These are phyloP conservation scores for Antechinus stuartii DNA, from an alignment of 2,113 vertebrate genomes.

Conservation along the genomic window DNA sequence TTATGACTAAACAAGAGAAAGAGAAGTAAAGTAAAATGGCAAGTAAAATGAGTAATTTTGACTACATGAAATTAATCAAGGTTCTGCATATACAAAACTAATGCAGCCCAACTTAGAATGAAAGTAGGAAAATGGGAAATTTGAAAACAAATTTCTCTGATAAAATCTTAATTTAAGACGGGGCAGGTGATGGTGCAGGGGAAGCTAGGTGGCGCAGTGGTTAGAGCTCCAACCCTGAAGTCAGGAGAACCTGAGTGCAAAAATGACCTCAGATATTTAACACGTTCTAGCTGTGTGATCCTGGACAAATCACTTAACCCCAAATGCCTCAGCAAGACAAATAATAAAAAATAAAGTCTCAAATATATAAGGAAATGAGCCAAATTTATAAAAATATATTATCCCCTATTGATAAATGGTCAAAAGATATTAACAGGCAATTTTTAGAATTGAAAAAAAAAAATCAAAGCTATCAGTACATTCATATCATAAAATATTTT, in stretches of 20 bases:
- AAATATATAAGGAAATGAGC: background rate
- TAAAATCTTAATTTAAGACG: background rate
- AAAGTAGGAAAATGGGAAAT: background rate
- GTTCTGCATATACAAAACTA: background rate
- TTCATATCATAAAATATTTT: background rate
- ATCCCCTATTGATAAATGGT: background rate
- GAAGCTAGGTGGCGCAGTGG: no score
- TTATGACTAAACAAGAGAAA: background rate
- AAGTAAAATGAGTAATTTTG: background rate
- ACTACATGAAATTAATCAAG: background rate
- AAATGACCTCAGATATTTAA: no score
- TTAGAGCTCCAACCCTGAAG: no score
- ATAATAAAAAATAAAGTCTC: background rate
- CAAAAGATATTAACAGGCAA: background rate
- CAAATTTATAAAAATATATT: no score
- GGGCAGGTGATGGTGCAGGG: no score
- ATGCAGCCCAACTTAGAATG: background rate
- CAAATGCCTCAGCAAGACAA: no score
- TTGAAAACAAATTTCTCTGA: background rate
- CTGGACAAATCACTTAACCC: no score
- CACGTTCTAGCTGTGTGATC: no score
- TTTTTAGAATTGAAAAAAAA: background rate
- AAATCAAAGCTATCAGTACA: background rate
- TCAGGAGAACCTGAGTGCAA: no score
- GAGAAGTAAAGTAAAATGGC: background rate